A percentile compares a stretch with the other conserved stretches of the same genome.
Evolutionary conservation across 1,140 invertebrate species (phyloP).

Genomic region (Tetraneura akinire): DNA sequence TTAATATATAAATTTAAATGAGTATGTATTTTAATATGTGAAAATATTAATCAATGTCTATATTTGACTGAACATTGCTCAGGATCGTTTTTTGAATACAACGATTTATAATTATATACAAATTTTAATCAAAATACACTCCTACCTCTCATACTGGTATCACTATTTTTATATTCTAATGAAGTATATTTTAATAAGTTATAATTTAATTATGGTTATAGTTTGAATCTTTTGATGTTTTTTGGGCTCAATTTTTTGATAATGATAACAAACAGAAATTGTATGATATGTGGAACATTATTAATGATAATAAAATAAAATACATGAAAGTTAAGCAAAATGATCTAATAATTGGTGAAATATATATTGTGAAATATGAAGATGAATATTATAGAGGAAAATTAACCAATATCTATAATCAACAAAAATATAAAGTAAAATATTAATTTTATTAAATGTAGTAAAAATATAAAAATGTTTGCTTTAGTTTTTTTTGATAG

Average conservation of each 20-base stretch:
- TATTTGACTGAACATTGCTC: no score
- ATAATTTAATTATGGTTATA: slow-evolving; percentile 8
- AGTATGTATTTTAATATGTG: no score
- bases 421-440: slow-evolving; percentile 4
- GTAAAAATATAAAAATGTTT: neutral
- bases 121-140: no score
- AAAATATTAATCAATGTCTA: no score
- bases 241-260: slow-evolving; percentile 52
- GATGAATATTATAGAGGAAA: neutral
- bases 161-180: neutral
- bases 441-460: neutral
- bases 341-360: neutral
- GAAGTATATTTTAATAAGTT: no score
- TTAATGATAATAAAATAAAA: neutral
- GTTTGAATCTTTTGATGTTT: slow-evolving; percentile 51
- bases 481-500: slow-evolving; percentile 70
- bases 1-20: no score
- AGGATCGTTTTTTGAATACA: no score
- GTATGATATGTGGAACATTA: neutral
- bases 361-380: slow-evolving; percentile 22
- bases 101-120: no score
- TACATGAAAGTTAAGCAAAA: neutral
- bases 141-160: no score
- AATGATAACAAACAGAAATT: neutral
- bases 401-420: neutral